Conservation (phyloP, 2,113 vertebrate genomes). For the Oreochromis tanganicae region DNA sequence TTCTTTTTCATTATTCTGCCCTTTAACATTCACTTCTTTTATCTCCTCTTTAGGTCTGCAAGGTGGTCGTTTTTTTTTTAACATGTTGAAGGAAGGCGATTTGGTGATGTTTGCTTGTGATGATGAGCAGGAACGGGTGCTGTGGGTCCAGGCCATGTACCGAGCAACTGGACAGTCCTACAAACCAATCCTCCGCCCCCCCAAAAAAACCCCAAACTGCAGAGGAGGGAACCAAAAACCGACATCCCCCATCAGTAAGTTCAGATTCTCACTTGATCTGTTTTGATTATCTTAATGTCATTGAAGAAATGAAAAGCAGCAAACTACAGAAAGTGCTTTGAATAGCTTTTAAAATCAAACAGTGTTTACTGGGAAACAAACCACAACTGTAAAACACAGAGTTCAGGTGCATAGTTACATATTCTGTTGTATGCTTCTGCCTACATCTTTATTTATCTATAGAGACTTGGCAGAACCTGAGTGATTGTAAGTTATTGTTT, state of each 20-base stretch:
- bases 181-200: slow-evolving; percentile 83
- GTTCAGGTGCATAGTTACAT: not conserved
- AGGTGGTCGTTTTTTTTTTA: slow-evolving; percentile 89
- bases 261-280: not conserved
- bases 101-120: slow-evolving; percentile 90
- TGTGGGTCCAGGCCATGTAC: slow-evolving; percentile 98
- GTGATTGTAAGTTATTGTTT: not conserved
- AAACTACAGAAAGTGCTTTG: not conserved
- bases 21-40: not conserved
- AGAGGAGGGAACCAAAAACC: slow-evolving; percentile 76
- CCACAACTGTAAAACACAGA: not conserved
- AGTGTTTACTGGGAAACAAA: not conserved
- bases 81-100: slow-evolving; percentile 92
- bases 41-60: slow-evolving; percentile 77
- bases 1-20: not conserved
- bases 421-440: not conserved
- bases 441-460: not conserved
- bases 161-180: slow-evolving; percentile 95
- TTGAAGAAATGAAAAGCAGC: not conserved
- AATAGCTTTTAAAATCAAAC: not conserved
- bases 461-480: not conserved
- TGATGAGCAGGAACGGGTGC: slow-evolving; percentile 86
- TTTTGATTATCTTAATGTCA: not conserved
- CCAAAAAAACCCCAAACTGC: slow-evolving; percentile 81
- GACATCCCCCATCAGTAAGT: slow-evolving; percentile 81